Conservation (phyloP, 2,888 invertebrate genomes). For the Bedellia somnulentella region DNA sequence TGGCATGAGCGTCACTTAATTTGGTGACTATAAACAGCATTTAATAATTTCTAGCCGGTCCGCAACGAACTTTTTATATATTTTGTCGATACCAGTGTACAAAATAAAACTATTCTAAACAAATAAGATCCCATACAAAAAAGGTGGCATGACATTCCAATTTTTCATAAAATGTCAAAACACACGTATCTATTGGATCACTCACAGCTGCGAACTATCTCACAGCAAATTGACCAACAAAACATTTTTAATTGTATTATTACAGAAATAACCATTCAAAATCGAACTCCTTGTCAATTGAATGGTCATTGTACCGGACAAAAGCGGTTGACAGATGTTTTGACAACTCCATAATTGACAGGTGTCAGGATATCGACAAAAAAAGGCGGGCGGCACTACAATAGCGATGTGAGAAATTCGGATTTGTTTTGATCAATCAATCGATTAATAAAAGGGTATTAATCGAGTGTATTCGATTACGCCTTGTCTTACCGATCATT, state of each 20-base stretch:
- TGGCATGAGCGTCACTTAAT: too few relatives aligned
- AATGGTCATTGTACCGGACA: conserved; percentile 17
- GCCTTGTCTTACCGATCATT: conserved; percentile 12
- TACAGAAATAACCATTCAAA: conserved; percentile 4
- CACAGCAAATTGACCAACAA: conserved; percentile 14
- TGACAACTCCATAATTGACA: conserved; percentile 34
- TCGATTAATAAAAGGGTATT: conserved; percentile 10
- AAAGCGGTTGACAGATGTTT: conserved; percentile 13
- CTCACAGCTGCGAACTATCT: conserved; percentile 17
- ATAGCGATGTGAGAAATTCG: conserved; percentile 17
- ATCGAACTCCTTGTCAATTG: too few relatives aligned
- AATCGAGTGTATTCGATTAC: conserved; percentile 8
- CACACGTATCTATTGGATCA: too few relatives aligned
- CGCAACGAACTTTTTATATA: too few relatives aligned
- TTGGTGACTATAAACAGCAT: too few relatives aligned
- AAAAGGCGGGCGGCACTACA: conserved; percentile 12
- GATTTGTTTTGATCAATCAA: conserved; percentile 23
- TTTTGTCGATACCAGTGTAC: too few relatives aligned
- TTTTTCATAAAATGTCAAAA: too few relatives aligned
- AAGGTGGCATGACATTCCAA: too few relatives aligned
- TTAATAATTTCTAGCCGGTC: too few relatives aligned
- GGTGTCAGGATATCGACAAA: too few relatives aligned
- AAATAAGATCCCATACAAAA: too few relatives aligned
- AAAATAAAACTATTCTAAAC: too few relatives aligned
- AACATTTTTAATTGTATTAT: conserved; percentile 20